Conservation (phyloP, 2,888 invertebrate species). For the Achlya flavicornis region DNA sequence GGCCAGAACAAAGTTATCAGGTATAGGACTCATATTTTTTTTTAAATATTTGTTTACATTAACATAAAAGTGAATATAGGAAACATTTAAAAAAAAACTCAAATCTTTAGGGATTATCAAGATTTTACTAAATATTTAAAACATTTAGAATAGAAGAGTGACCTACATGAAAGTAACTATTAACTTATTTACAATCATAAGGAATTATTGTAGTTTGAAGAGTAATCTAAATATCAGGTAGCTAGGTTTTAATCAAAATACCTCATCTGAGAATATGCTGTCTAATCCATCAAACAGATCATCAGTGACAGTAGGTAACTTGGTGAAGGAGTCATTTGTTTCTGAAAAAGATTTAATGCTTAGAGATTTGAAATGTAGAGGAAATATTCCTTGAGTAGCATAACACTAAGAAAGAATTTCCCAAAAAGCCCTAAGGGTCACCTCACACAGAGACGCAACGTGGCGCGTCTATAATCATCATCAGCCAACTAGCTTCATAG, state of each 20-base stretch:
- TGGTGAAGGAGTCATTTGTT: conserved; percentile 31
- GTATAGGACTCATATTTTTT: background rate
- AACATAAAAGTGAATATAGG: background rate
- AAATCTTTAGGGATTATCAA: background rate
- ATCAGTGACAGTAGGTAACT: conserved; percentile 39
- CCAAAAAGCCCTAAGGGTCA: too few relatives aligned
- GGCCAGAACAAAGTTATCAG: background rate
- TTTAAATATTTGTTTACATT: background rate
- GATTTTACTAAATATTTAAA: too few relatives aligned
- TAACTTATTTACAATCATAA: too few relatives aligned
- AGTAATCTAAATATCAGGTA: background rate
- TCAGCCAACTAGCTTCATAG: too few relatives aligned
- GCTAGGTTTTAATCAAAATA: conserved; percentile 46
- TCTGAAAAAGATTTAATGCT: conserved; percentile 50
- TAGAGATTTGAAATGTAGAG: too few relatives aligned
- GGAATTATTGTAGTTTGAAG: too few relatives aligned
- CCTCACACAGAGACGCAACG: too few relatives aligned
- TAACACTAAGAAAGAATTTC: too few relatives aligned
- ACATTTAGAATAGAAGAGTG: too few relatives aligned
- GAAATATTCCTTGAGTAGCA: too few relatives aligned
- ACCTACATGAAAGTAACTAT: too few relatives aligned
- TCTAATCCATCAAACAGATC: conserved; percentile 67
- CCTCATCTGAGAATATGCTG: conserved; percentile 68
- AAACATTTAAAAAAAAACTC: background rate
- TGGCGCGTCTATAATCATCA: too few relatives aligned